Evolutionary conservation across 2,113 vertebrate species (phyloP), one percentile per base, ranked within the genome.

Genomic region (Burhinus oedicnemus): DNA sequence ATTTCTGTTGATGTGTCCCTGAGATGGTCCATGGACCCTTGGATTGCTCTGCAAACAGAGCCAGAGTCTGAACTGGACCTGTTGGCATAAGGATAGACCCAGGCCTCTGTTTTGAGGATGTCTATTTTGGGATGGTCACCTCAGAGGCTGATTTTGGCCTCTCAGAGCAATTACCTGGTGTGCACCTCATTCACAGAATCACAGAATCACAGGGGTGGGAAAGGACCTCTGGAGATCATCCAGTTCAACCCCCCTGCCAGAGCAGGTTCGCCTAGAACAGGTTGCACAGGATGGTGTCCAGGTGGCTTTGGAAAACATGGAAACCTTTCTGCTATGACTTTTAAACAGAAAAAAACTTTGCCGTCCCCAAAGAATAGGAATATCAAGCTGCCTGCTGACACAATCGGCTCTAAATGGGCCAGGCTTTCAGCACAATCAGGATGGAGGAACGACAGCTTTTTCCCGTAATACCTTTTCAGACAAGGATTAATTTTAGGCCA

Each of bases 371-470:
- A 85, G 74, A 93, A 82, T 1, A 36, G 70, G 61, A 84, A n/a
- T 71, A 85, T 90, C 82, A 79, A 71, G 61, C 74, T 68, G 42
- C 60, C 64, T 78, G 42, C 81, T 93, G 82, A 17, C 52, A 60
- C 60, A 55, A 55, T 11, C 2, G 29, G 2, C 81, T 76, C 75
- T 87, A 60, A 83, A 60, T 38, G 65, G 74, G 42, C 51, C 77
- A 81, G 72, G 55, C 84, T 87, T 84, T 89, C 90, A 94, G 90
- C 84, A 84, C 78, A 87, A 70, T 89, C 84, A 94, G 64, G n/a
- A 18, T 11, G 54, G n/a, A 69, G 80, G 49, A 74, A 44, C 0
- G 6, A 25, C 32, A 60, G 22, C 44, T 76, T 95, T 91, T 69
- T 32, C 26, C 64, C 1, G 0, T 91, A 74, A 83, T 52, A 60